These are phyloP conservation scores for Drosophila equinoxialis DNA, from an alignment of 1,140 invertebrate species.

Conservation along the genomic window DNA sequence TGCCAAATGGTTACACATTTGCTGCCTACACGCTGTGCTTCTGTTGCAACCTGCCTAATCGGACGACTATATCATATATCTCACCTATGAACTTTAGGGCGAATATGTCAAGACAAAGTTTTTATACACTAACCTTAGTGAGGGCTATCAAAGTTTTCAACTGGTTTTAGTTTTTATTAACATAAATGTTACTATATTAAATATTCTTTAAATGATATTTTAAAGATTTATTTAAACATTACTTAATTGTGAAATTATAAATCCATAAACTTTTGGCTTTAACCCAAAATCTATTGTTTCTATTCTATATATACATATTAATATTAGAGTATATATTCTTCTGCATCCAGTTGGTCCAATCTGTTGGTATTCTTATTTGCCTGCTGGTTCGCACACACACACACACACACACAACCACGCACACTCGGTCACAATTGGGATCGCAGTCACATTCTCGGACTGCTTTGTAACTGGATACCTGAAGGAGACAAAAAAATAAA, in stretches of 20 bases:
- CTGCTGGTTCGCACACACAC: background rate
- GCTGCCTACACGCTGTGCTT: background rate
- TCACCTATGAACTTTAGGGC: background rate
- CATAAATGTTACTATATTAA: too few relatives aligned
- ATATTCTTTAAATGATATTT: too few relatives aligned
- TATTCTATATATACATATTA: too few relatives aligned
- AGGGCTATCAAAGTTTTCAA: background rate
- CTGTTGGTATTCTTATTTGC: conserved; percentile 2
- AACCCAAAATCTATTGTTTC: too few relatives aligned
- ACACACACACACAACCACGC: conserved; percentile 17
- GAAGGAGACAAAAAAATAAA: conserved; percentile 12
- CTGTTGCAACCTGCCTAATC: background rate
- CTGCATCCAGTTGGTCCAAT: background rate
- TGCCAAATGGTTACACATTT: too few relatives aligned
- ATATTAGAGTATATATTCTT: too few relatives aligned
- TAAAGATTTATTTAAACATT: too few relatives aligned
- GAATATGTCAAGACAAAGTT: conserved; percentile 3
- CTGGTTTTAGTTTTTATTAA: too few relatives aligned
- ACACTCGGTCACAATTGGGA: conserved; percentile 4
- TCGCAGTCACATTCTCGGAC: conserved; percentile 10
- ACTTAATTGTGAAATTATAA: too few relatives aligned
- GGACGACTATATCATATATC: background rate
- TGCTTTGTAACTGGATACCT: conserved; percentile 40
- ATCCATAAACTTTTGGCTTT: too few relatives aligned
- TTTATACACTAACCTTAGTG: background rate